Evolutionary conservation across 2,888 invertebrate species (phyloP).

Genomic region (Lasioglossum lativentre): DNA sequence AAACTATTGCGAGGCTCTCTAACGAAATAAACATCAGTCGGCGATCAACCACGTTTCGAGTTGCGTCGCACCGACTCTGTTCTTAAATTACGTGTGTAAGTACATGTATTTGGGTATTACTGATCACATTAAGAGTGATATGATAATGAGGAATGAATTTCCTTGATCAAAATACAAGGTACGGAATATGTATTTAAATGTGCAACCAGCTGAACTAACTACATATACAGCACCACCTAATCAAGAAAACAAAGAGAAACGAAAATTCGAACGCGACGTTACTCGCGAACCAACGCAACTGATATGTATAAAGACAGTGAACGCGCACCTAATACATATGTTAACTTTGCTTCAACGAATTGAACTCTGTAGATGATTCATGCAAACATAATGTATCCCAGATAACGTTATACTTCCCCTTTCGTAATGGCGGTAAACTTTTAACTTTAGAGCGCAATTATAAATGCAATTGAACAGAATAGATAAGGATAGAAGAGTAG

Average conservation of each 20-base stretch:
- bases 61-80: neutral
- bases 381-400: neutral
- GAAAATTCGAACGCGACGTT: neutral
- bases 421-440: neutral
- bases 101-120: conserved; percentile 8
- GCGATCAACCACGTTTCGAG: neutral
- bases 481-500: neutral
- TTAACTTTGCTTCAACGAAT: neutral
- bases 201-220: neutral
- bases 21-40: conserved; percentile 37
- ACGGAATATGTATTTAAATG: neutral
- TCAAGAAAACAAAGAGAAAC: neutral
- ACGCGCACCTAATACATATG: neutral
- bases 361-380: neutral
- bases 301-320: neutral
- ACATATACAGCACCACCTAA: no score
- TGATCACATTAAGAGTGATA: neutral
- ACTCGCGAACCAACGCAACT: neutral
- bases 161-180: neutral
- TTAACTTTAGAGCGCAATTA: neutral
- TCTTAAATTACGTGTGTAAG: neutral
- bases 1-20: conserved; percentile 33
- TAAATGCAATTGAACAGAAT: neutral
- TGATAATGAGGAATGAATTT: neutral
- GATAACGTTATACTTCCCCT: neutral